A percentile compares a stretch with the other conserved stretches of the same genome.
Conservation (phyloP, 2,888 invertebrate species). For the Eupithecia centaureata region DNA sequence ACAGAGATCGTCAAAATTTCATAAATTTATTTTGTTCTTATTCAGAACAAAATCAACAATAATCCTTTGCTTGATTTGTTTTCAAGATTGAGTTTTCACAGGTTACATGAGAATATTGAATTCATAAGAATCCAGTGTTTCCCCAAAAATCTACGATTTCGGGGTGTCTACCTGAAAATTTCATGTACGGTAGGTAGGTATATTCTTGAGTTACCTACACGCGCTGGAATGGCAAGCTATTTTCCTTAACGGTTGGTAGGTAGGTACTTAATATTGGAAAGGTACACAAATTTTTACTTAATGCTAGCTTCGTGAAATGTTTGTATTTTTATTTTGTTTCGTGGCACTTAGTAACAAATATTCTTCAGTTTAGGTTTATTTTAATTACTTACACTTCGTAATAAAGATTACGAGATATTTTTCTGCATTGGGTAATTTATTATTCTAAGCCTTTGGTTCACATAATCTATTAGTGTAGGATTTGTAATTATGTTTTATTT, state of each 20-base stretch:
- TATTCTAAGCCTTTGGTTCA: too few species aligned
- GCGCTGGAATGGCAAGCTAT: conserved; percentile 24
- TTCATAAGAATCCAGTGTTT: not conserved
- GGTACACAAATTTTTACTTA: conserved; percentile 32
- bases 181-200: not conserved
- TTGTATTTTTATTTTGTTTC: conserved; percentile 1
- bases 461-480: not conserved
- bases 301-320: not conserved
- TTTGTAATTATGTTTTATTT: not conserved
- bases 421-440: not conserved
- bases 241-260: conserved; percentile 35
- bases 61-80: not conserved
- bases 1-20: too few species aligned
- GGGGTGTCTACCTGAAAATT: not conserved
- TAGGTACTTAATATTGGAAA: conserved; percentile 28
- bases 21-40: conserved; percentile 4
- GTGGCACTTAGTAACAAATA: not conserved
- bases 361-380: not conserved
- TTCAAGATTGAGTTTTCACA: not conserved
- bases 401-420: not conserved
- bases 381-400: not conserved
- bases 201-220: conserved; percentile 19
- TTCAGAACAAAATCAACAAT: not conserved
- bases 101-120: not conserved
- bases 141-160: not conserved